These are phyloP conservation scores for Brevimyrus niger DNA, from an alignment of 2,113 vertebrate species.

Conservation along the genomic window DNA sequence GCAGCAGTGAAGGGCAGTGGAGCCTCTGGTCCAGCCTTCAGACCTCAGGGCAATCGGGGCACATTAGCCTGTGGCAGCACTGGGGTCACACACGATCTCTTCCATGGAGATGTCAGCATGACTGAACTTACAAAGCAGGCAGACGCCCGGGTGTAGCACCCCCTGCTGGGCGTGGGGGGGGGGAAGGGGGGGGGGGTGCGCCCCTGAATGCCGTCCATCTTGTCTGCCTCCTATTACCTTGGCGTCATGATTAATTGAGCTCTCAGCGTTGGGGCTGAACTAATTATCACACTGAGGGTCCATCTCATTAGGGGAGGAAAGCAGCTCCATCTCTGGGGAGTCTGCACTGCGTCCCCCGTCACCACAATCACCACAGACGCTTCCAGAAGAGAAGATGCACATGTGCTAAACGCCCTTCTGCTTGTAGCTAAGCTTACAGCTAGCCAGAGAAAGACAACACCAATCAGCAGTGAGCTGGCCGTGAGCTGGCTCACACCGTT, in stretches of 20 bases:
- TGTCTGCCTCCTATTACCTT: constrained; percentile 57
- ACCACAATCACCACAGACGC: not conserved
- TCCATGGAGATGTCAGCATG: not conserved
- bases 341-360: constrained; percentile 34
- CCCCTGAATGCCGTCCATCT: constrained; percentile 48
- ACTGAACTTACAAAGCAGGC: not conserved
- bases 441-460: not conserved
- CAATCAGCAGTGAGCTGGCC: not conserved
- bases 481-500: not conserved
- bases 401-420: not conserved
- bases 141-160: not conserved
- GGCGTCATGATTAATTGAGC: constrained; percentile 64
- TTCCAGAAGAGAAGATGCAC: not conserved
- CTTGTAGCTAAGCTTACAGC: not conserved
- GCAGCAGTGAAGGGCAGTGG: not conserved
- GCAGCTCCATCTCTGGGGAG: constrained; percentile 36
- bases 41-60: not conserved
- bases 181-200: not conserved
- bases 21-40: not conserved
- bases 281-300: constrained; percentile 64
- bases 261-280: constrained; percentile 71
- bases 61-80: not conserved
- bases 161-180: not conserved
- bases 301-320: constrained; percentile 59
- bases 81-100: not conserved